Base-by-base conservation (phyloP, 2,113 vertebrate species). In the Leptodactylus fuscus region DNA sequence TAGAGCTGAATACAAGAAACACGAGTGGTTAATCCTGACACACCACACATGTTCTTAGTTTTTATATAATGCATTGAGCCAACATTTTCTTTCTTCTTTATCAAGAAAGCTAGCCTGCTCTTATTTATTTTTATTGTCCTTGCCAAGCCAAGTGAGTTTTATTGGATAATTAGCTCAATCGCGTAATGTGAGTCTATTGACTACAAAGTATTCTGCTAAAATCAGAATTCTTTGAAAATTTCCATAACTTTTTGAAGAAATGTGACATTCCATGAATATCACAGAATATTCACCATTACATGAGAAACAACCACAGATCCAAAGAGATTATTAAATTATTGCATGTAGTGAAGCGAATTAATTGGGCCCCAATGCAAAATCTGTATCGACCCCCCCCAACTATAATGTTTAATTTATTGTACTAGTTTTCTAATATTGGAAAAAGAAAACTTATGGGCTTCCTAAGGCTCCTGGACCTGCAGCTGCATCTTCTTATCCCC, bases 171-270 rank as follows among this genome's bases (percentile, higher is more conserved):
- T 81, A 67, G 27, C 60, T 67, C 58, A 65, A 36, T 65, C 79
- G 44, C 69, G 79, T 67, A 67, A 81, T 49, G 13, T 32, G 44
- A 69, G 38, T 41, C 34, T 18, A 44, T 62, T 60, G 77, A 80
- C 77, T 44, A 44, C 34, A 60, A 44, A 80, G 34, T 62, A 15
- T 73, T 55, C 29, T 51, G 46, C 69, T 24, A 20, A 71, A 82
- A 71, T 69, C 11, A 69, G 55, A 11, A 12, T 58, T 74, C 5
- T 60, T 18, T 60, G 51, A 71, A 60, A 83, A 41, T 41, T 83
- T 83, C 81, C 69, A 83, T 53, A 74, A 55, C n/a, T 60, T 10
- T 24, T 51, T 36, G n/a, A 60, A 75, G 8, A 73, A 83, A 73
- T 32, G 1, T 32, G 16, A 60, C 51, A 74, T 83, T 83, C 70